Evolutionary conservation across 2,888 invertebrate genomes (phyloP), one percentile per base, ranked within the genome.

Genomic region (Eledona agricola): DNA sequence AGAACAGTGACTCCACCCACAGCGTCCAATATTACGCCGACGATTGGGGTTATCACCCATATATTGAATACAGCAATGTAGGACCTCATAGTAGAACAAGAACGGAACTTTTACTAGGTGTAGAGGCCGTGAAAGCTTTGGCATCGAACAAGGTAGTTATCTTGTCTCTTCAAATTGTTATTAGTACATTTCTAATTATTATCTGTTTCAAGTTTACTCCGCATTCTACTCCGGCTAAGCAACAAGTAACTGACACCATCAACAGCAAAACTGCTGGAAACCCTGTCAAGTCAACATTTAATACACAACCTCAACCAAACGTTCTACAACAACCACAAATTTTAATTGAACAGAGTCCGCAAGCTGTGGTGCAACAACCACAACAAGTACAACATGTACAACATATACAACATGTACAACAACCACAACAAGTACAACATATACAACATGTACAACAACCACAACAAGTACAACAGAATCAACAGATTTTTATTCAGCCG

Each of bases 31-130:
- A 86, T 70, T 74, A 82, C 19, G 83, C 83, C 0, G 84, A 86
- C 65, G 80, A 80, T 63, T 83, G 80, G 79, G 84, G 85, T 6
- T 85, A 83, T 73, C 86, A 86, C 74, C 83, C 85, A 3, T 79
- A 83, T 9, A 80, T 83, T 31, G 78, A 80, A 40, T 80, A 84
- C 64, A 79, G 77, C 65, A 80, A 80, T 13, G 74, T 75, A 6
- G 79, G 79, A 25, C 78, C 79, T 0, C 77, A 79, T 31, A 80
- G 81, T 60, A 68, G 75, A 10, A 77, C 80, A 28, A 75, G 77
- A 7, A 74, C 81, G 1, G 79, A 77, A 61, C 79, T 84, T 50
- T 82, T 83, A 1, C 70, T 83, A 1, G 85, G 83, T 0, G 79
- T 81, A 64, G 78, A 79, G 62, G 82, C 83, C 1, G 74, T 83